phyloP scores from a whole-genome alignment of 2,888 invertebrate species.

The Eupsilia transversa region DNA sequence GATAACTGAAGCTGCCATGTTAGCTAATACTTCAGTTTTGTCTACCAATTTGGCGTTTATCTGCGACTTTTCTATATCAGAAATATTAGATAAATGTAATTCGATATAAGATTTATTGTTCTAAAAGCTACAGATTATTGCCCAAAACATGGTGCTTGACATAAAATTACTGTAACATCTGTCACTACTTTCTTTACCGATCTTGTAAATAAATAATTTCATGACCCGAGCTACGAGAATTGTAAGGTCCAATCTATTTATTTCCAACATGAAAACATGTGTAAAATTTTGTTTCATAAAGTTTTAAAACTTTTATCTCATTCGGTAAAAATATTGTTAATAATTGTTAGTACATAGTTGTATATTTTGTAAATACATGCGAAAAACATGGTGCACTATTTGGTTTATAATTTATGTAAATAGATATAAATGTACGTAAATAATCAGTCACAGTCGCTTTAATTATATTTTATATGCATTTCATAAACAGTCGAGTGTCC shows the following conservation, averaged over 20 bases:
- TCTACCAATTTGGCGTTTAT: slow-evolving; percentile 64
- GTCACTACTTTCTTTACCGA: slow-evolving; percentile 33
- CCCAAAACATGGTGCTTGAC: slow-evolving; percentile 66
- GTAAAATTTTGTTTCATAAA: slow-evolving; percentile 62
- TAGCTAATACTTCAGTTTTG: slow-evolving; percentile 71
- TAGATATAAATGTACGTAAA: slow-evolving; percentile 73
- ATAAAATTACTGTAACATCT: slow-evolving; percentile 47
- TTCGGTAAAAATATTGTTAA: slow-evolving; percentile 82
- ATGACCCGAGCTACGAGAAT: slow-evolving; percentile 58
- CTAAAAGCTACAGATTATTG: slow-evolving; percentile 57
- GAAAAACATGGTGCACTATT: slow-evolving; percentile 86
- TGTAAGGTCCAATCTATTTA: slow-evolving; percentile 79
- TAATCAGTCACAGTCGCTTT: slow-evolving; percentile 72
- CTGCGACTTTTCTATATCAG: slow-evolving; percentile 68
- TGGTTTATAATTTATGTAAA: slow-evolving; percentile 77
- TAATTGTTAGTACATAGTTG: slow-evolving; percentile 85
- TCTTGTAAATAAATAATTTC: slow-evolving; percentile 65
- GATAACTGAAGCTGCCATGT: slow-evolving; percentile 77
- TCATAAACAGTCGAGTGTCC: slow-evolving; percentile 61
- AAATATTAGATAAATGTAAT: slow-evolving; percentile 62
- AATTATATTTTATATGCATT: slow-evolving; percentile 65
- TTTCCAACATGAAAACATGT: slow-evolving; percentile 58
- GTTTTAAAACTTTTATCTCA: slow-evolving; percentile 66
- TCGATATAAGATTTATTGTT: slow-evolving; percentile 49
- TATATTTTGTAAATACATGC: slow-evolving; percentile 87